Conservation (phyloP, 2,797 vertebrate species). For the Euthynnus affinis region DNA sequence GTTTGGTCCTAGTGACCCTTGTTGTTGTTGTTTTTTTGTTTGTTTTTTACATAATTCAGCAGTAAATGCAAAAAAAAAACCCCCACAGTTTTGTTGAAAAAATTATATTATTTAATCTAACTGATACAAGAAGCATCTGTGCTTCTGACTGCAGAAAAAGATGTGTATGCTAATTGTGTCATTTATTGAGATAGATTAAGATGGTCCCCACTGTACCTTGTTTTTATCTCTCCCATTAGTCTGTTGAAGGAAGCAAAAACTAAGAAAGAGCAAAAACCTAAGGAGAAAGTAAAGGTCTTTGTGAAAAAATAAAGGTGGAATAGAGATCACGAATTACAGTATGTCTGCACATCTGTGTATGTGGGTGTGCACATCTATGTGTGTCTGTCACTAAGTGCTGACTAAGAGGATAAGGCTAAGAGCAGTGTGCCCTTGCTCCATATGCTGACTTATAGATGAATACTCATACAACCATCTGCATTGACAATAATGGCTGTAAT, state of each 20-base stretch:
- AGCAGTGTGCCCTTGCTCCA: constrained; percentile 45
- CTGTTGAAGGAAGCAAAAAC: constrained; percentile 20
- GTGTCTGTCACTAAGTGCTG: constrained; percentile 56
- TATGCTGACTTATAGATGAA: constrained; percentile 47
- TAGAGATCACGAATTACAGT: constrained; percentile 41
- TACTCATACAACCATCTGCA: constrained; percentile 7
- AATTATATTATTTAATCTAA: not conserved
- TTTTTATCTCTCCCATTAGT: constrained; percentile 40
- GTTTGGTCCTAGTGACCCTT: no score
- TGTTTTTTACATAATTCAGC: not conserved
- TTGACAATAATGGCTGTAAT: constrained; percentile 36
- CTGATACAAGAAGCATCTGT: constrained; percentile 8
- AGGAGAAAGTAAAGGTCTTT: not conserved
- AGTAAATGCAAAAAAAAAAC: not conserved
- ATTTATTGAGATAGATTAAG: constrained; percentile 30
- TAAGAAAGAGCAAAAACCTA: not conserved
- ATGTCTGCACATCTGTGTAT: constrained; percentile 22
- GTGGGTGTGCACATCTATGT: constrained; percentile 19
- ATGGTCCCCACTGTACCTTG: not conserved
- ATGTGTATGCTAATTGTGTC: constrained; percentile 16
- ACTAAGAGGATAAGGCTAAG: constrained; percentile 71
- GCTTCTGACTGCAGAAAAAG: constrained; percentile 4
- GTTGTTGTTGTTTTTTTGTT: no score
- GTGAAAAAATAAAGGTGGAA: not conserved
- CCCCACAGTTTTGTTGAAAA: not conserved